phyloP scores from a whole-genome alignment of 2,113 vertebrate species.

The Otocyon megalotis region DNA sequence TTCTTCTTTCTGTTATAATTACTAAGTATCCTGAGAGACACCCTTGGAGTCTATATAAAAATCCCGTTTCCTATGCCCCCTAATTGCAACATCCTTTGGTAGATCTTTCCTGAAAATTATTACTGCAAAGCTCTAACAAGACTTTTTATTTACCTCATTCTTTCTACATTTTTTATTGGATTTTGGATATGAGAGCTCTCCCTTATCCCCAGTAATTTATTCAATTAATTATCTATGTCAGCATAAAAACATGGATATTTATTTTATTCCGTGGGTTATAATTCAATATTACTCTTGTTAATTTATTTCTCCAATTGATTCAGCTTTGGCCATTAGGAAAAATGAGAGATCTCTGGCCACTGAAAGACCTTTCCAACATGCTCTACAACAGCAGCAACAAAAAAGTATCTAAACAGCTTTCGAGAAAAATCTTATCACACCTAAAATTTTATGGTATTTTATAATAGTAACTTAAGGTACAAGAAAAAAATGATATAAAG shows the following conservation, averaged over 20 bases:
- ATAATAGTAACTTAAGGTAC: neutral
- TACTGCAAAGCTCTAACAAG: neutral
- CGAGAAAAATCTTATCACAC: neutral
- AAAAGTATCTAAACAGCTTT: neutral
- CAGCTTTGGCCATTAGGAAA: neutral
- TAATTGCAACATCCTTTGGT: neutral
- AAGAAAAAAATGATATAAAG: neutral
- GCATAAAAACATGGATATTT: neutral
- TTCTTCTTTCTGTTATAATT: neutral
- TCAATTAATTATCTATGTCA: neutral
- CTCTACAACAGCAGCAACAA: neutral
- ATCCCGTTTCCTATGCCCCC: neutral
- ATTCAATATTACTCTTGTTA: neutral
- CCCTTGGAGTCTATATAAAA: neutral
- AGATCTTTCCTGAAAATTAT: neutral
- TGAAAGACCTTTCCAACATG: neutral
- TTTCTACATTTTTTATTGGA: neutral
- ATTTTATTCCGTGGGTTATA: neutral
- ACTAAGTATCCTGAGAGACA: neutral
- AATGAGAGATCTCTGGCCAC: neutral
- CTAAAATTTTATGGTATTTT: neutral
- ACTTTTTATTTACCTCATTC: neutral
- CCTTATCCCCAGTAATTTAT: neutral
- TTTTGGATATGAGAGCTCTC: neutral
- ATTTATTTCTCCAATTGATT: neutral